Evolutionary conservation across 2,797 vertebrate species (phyloP), one percentile per base, ranked within the genome.

Genomic region (Halcyon badia): DNA sequence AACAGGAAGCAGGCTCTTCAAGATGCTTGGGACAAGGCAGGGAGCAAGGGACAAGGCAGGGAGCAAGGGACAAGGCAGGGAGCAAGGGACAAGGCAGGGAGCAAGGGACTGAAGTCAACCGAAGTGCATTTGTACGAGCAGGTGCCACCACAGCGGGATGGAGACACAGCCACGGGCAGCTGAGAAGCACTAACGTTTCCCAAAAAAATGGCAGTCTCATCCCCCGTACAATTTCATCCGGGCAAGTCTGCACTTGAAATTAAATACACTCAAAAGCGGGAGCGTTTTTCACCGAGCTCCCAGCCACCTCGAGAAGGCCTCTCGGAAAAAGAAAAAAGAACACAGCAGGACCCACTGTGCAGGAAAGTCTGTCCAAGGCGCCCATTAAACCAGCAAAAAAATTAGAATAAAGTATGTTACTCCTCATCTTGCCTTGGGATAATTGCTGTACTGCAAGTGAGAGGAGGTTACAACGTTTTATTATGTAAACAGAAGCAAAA

Each of bases 41-140:
- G 35, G 24, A 58, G 37, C 46, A 11, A 54, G 52, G 35, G 52
- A 5, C 10, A 37, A 37, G 37, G 37, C 37, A 37, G 37, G 37
- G 37, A 37, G 37, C 37, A 37, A 37, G 37, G 37, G 37, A 37
- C 12, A 37, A 37, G 46, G 46, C 46, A 46, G 46, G 46, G 42
- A 44, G 37, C 37, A 39, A 39, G 37, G 37, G 17, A 46, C 21
- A 46, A 46, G 44, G 44, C 52, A 9, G 30, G 35, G 24, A 58
- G 37, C 46, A 11, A 54, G 52, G 35, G 52, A 5, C 10, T 5
- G 6, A 49, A 72, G 1, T 33, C 76, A 30, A 2, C 9, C 3
- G 1, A n/a, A 62, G 16, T 1, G 35, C 16, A 14, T 48, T 33
- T 9, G 22, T 26, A 2, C 0, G 0, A 1, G 21, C 4, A 0